Evolutionary conservation across 2,113 vertebrate species (phyloP), one percentile per base, ranked within the genome.

Genomic region (Colinus virginianus): DNA sequence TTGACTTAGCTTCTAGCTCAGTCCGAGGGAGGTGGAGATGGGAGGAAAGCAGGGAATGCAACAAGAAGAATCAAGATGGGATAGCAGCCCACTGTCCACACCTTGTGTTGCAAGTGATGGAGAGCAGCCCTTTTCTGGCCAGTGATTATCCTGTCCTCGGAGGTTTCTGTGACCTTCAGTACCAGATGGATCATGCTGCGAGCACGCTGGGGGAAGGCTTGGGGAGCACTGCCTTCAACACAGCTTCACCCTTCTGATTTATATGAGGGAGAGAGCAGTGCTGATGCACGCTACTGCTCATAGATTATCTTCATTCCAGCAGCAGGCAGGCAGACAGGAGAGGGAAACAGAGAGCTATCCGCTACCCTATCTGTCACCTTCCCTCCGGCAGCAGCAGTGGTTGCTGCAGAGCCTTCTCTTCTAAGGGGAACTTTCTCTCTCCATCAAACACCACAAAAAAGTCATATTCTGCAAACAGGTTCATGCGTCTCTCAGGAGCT

Each of bases 261-360:
- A 94, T 84, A 77, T 4, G 1, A 84, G 94, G 76, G 48, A 84
- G 84, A 28, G 22, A 85, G 78, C 16, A 1, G 55, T 74, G 82
- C 75, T 79, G 96, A 96, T 91, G 79, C 70, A 64, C 28, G 5
- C 79, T 66, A 13, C 76, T 66, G 75, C 92, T 96, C 91, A 75
- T 90, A 96, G 95, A 95, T 97, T 93, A 97, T 90, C 92, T 96
- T 95, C 84, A 90, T 94, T 84, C 87, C 49, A 79, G 90, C 93
- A 81, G 91, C 92, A 69, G 81, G 56, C 88, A 63, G 76, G 74
- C 88, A 62, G 58, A 36, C 87, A 81, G 92, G 72, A 87, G 87
- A 97, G 94, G 63, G 85, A 78, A 72, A 91, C 20, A 0, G 71
- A 81, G 81, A 87, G 82, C 69, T 28, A 69, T 51, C 81, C 17